Evolutionary conservation across 2,888 invertebrate genomes (phyloP), one percentile per base, ranked within the genome.

Genomic region (Gymnoscelis rufifasciata): DNA sequence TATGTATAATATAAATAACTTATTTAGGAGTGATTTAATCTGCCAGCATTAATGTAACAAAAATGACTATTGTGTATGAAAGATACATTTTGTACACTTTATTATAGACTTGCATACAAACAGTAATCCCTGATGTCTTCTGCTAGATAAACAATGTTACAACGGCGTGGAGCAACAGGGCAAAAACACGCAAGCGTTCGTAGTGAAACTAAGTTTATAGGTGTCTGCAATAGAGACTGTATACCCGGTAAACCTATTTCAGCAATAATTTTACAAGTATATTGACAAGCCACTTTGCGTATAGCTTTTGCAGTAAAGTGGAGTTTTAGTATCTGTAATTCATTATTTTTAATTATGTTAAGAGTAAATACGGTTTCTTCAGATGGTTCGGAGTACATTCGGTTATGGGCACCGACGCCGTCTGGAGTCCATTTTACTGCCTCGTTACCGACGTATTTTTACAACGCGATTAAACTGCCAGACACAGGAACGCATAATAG

Each of bases 371-470:
- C 38, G 23, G 15, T 13, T 42, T 33, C 10, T 31, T 43, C 19
- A 19, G 19, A 30, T 26, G 30, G 24, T 12, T 29, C 6, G 12
- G 11, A 2, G 36, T 30, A 39, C 23, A 59, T 69, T 71, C 56
- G 66, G 70, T 67, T 71, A 73, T 71, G 64, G 68, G 62, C 38
- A 35, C 35, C 33, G 41, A 19, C 41, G 39, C 19, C 44, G 38
- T 47, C 62, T 48, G 54, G 65, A 68, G 75, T 71, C 73, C 69
- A 65, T 70, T 77, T 83, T 83, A 83, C 74, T 63, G 63, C 80
- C 78, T 82, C 78, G 81, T 84, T 83, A 82, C 78, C 68, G 74
- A 64, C 74, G 67, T 69, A 75, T 84, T 84, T 84, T 86, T 84
- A 86, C 77, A 74, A 67, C 77, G 67, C 77, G 75, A 83, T 82